Conservation (phyloP, 2,113 vertebrate genomes). For the Leuciscus idus region DNA sequence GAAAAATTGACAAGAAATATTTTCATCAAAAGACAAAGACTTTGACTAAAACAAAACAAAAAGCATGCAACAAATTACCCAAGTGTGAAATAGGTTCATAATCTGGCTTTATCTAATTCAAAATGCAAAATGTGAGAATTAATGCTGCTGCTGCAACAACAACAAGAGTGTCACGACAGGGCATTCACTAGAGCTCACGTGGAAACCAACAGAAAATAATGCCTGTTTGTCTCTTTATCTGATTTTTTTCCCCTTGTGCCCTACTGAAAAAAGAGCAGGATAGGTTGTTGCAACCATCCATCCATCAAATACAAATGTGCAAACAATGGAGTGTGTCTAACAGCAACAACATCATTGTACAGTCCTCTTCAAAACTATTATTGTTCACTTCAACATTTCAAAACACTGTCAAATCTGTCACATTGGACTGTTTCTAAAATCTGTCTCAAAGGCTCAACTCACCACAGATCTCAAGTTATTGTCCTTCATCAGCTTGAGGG, state of each 20-base stretch:
- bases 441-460: constrained; percentile 71
- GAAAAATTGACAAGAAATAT: background rate
- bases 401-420: background rate
- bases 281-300: background rate
- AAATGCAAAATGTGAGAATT: background rate
- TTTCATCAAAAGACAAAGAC: constrained; percentile 7
- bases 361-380: background rate
- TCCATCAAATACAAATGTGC: background rate
- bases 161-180: background rate
- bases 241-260: background rate
- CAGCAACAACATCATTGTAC: background rate
- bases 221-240: background rate
- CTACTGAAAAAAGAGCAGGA: background rate
- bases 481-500: constrained; percentile 89
- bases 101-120: constrained; percentile 9
- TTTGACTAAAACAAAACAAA: background rate
- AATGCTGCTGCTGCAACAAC: background rate
- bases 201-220: constrained; percentile 1
- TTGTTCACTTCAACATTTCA: background rate
- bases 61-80: background rate
- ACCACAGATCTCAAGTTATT: constrained; percentile 89
- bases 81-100: background rate
- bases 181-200: background rate
- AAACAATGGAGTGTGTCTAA: background rate
- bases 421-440: background rate